A percentile compares a stretch with the other conserved stretches of the same genome.
phyloP scores from a whole-genome alignment of 2,888 invertebrate species.

The Calameuta idolon region DNA sequence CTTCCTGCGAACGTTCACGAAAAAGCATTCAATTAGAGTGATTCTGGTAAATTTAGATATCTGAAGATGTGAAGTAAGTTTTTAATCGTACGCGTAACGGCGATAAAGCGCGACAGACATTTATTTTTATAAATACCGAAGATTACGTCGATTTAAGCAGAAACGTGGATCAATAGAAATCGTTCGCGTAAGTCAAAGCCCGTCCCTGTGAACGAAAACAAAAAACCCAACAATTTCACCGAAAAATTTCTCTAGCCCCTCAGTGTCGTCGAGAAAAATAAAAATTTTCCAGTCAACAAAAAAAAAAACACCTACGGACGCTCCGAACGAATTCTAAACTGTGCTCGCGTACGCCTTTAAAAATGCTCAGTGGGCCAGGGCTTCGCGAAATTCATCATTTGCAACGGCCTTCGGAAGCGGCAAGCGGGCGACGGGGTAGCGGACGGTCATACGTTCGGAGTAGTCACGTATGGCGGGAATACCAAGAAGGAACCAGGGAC shows the following conservation, averaged over 20 bases:
- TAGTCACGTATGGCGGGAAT: not conserved
- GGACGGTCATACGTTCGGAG: not conserved
- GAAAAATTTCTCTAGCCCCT: too few species aligned
- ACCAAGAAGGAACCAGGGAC: not conserved
- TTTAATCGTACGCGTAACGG: too few species aligned
- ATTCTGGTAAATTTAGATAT: too few species aligned
- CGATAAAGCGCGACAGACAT: too few species aligned
- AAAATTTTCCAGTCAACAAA: not conserved
- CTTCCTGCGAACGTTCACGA: too few species aligned
- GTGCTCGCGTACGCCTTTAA: not conserved
- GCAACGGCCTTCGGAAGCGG: conserved; percentile 41
- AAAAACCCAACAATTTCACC: too few species aligned
- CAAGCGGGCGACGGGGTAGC: not conserved
- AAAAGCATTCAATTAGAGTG: too few species aligned
- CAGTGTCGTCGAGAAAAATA: too few species aligned
- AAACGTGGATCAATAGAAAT: not conserved
- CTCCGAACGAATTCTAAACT: not conserved
- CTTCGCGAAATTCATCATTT: conserved; percentile 44
- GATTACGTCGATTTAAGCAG: too few species aligned
- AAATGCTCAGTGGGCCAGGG: conserved; percentile 50
- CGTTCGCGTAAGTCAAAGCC: not conserved
- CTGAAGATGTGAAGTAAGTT: too few species aligned
- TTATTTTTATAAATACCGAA: too few species aligned
- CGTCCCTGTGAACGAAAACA: rapidly evolving
- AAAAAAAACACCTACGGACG: not conserved